Evolutionary conservation across 1,140 invertebrate species (phyloP), one percentile per base, ranked within the genome.

Genomic region (Zaprionus nigranus): DNA sequence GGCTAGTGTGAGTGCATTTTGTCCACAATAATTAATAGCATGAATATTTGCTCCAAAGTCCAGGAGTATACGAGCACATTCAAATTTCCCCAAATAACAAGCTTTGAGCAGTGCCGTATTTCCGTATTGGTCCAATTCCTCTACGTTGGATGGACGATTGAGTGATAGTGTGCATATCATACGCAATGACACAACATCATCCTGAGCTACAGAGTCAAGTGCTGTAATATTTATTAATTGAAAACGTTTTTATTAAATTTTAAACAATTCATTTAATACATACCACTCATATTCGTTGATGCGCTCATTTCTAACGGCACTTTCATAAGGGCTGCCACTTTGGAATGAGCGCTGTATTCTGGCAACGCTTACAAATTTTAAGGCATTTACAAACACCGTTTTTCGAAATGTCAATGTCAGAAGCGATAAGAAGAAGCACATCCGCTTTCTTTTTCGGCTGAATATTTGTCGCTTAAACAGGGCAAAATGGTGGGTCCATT

Each of bases 41-140:
- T 77, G 81, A 24, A 92, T 78, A 60, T 84, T 82, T 0, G 78
- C 91, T 0, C 82, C 79, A 6, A 79, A 83, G 5, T 79, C 65
- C 0, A 92, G 43, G 5, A 92, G 63, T 0, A 68, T 74, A 3
- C 71, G 43, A 13, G 77, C 91, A 38, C 81, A 84, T 12, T 91
- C 84, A 11, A 46, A 54, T 34, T 68, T 56, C 0, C 87, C 91
- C 49, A 92, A 57, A 46, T 84, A 92, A 64, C 91, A 92, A 15
- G 91, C 87, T 56, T 91, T 92, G 7, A 92, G 49, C 11, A 92
- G 59, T 11, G 91, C 81, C 0, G 91, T 92, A 80, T 92, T 92
- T 0, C 91, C 91, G 26, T 91, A 92, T 12, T 40, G 40, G 64
- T 92, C 91, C 34, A 90, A 6, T 1, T 86, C 69, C 22, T 92